Evolutionary conservation across 2,888 invertebrate species (phyloP), one percentile per base, ranked within the genome.

Genomic region (Unio delphinus): DNA sequence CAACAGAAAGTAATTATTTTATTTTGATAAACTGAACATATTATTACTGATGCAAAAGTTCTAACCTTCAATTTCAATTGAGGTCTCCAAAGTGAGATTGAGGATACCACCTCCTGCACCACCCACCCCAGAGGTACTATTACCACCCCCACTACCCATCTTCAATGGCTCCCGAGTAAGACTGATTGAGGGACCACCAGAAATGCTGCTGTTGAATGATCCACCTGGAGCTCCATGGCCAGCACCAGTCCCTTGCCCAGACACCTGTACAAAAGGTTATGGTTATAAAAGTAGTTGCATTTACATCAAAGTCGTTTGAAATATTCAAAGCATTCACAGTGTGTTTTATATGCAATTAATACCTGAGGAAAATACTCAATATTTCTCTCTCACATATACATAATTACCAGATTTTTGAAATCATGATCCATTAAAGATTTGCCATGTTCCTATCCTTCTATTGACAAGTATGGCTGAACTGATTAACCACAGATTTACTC

Each of bases 101-200:
- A 86, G 76, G 34, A 78, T 78, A n/a, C 84, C 84, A n/a, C 85
- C 85, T 15, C 81, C 82, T 8, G 75, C 71, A 26, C 85, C 85
- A 55, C 81, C 81, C 20, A 68, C 65, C 1, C 80, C 82, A 34
- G n/a, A 54, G 15, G 64, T 59, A 23, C 72, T 70, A 23, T 71
- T 79, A 28, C 82, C 84, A 58, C 85, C 85, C 20, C 83, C 84
- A 71, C 85, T 84, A 30, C 85, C 85, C 18, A 76, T 68, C 34
- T 75, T 67, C 11, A 54, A 62, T n/a, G 83, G 80, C n/a, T 67
- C 28, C 15, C 80, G 74, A 17, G 80, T 80, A 20, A 74, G 63
- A 28, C 79, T 82, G 64, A 81, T 83, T 3, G 71, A 72, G 5
- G 64, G 61, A 61, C 85, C 85, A 57, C 83, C 84, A 45, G 65